Evolutionary conservation across 2,113 vertebrate genomes (phyloP).

Genomic region (Myocastor coypus): DNA sequence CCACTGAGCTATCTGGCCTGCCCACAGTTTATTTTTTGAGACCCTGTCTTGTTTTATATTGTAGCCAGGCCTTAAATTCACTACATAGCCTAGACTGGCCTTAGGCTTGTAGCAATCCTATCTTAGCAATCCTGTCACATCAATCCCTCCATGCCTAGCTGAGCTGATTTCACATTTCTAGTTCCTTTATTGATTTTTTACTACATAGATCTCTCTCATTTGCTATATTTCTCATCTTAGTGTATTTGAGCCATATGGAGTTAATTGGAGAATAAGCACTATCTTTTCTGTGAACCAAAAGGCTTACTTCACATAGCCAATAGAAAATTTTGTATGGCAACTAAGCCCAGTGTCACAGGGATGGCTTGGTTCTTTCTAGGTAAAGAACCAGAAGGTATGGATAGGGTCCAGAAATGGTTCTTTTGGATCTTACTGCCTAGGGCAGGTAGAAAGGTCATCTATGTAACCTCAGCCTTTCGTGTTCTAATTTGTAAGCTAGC

Average conservation of each 20-base stretch:
- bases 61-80: neutral
- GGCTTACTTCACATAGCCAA: conserved; percentile 23
- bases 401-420: neutral
- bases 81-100: neutral
- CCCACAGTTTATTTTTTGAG: too few relatives aligned
- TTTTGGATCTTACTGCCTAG: neutral
- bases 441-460: neutral
- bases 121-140: neutral
- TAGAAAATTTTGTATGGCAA: neutral
- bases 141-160: neutral
- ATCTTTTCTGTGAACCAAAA: conserved; percentile 21
- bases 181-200: conserved; percentile 30
- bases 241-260: neutral
- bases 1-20: too few relatives aligned
- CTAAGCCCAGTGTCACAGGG: neutral
- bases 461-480: conserved; percentile 26
- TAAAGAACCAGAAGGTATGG: neutral
- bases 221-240: neutral
- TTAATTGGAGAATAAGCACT: neutral
- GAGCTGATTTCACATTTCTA: conserved; percentile 41
- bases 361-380: neutral
- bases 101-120: neutral
- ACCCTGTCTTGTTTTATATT: neutral
- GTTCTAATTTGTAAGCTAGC: neutral
- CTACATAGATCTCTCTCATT: neutral